A percentile compares a stretch with the other conserved stretches of the same genome.
Evolutionary conservation across 2,888 invertebrate species (phyloP).

Genomic region (Urechis unicinctus): DNA sequence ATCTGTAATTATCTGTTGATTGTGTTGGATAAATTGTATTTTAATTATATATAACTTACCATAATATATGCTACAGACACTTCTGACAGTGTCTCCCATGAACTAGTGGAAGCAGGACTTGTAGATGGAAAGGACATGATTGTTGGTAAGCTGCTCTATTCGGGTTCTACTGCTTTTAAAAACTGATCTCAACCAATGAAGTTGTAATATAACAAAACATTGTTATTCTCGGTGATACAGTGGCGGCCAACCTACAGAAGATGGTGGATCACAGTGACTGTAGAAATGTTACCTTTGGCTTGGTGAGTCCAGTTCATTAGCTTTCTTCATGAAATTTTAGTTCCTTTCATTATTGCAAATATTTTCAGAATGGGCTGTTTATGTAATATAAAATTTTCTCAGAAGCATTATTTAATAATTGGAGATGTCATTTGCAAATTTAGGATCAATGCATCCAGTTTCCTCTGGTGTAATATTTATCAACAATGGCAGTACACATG

Average conservation of each 20-base stretch:
- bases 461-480: no score
- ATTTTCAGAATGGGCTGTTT: no score
- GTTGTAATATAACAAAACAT: not conserved
- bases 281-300: constrained; percentile 71
- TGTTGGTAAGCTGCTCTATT: constrained; percentile 54
- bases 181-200: not conserved
- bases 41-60: no score
- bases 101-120: constrained; percentile 88
- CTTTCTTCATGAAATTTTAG: constrained; percentile 1
- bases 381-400: no score
- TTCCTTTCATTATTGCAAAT: no score
- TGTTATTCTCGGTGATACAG: constrained; percentile 47
- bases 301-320: constrained; percentile 58
- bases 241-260: constrained; percentile 85
- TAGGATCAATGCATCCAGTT: no score
- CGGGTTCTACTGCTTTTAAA: not conserved
- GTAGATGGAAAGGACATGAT: constrained; percentile 85
- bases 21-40: no score
- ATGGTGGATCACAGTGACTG: constrained; percentile 66
- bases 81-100: constrained; percentile 85
- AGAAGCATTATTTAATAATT: no score
- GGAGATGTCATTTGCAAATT: not conserved
- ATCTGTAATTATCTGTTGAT: not conserved
- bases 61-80: constrained; percentile 50
- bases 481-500: no score